phyloP scores from a whole-genome alignment of 2,113 vertebrate genomes.

The Chauna torquata region DNA sequence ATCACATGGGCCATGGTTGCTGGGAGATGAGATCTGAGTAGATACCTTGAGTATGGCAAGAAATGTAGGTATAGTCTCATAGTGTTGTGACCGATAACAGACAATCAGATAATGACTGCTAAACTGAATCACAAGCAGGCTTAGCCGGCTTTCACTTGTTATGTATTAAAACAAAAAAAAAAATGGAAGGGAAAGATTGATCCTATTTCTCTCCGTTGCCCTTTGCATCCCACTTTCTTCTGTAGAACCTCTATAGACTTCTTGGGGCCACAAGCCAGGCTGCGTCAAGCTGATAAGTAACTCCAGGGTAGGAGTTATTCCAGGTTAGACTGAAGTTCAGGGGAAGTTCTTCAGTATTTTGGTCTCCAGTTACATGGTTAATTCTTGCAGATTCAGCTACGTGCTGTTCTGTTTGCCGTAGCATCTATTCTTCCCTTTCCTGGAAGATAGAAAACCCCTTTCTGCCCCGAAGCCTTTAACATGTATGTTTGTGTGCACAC shows the following conservation, averaged over 20 bases:
- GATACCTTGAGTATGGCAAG: background rate
- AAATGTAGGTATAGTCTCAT: background rate
- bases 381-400: background rate
- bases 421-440: background rate
- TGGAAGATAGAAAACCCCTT: background rate
- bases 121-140: background rate
- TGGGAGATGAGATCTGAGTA: conserved; percentile 10
- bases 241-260: background rate
- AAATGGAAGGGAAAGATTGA: background rate
- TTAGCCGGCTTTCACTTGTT: background rate
- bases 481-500: background rate
- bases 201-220: background rate
- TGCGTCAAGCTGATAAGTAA: background rate
- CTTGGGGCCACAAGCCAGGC: background rate
- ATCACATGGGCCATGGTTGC: background rate
- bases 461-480: background rate
- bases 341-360: background rate
- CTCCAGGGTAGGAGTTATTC: background rate
- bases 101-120: background rate
- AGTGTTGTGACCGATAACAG: background rate
- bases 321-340: background rate
- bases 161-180: background rate
- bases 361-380: background rate
- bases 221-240: background rate
- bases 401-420: background rate